phyloP scores from a whole-genome alignment of 2,797 vertebrate genomes.

The Holocentrus rufus region DNA sequence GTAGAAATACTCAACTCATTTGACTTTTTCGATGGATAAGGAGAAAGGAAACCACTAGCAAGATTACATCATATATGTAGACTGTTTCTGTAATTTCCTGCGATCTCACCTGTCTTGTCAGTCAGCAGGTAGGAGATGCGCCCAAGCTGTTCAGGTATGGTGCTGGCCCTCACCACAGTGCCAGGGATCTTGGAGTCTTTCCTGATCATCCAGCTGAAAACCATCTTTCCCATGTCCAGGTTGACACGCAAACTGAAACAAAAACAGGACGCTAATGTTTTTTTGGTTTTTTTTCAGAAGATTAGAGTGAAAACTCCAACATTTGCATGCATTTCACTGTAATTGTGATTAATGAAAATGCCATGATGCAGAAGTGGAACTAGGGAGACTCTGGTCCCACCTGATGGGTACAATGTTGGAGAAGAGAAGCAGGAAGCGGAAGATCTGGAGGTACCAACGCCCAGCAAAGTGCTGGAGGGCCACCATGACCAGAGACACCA shows the following conservation, averaged over 20 bases:
- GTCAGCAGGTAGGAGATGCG: constrained; percentile 97
- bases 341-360: not conserved
- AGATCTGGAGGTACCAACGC: constrained; percentile 98
- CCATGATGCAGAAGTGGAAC: not conserved
- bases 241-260: constrained; percentile 91
- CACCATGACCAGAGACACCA: constrained; percentile 98
- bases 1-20: constrained; percentile 6
- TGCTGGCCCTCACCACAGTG: constrained; percentile 96
- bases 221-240: constrained; percentile 99
- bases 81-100: not conserved
- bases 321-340: not conserved
- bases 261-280: not conserved
- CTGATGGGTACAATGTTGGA: constrained; percentile 99
- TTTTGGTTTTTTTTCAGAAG: too few relatives aligned
- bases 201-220: constrained; percentile 99
- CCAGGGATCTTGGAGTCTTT: constrained; percentile 96
- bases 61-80: not conserved
- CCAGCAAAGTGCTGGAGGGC: constrained; percentile 97
- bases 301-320: too few relatives aligned
- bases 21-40: not conserved
- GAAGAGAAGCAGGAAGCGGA: constrained; percentile 95
- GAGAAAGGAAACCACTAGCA: not conserved
- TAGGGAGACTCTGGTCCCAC: constrained; percentile 69
- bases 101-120: constrained; percentile 92
- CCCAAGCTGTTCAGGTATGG: constrained; percentile 96